Percentiles rank a stretch among this genome's conserved stretches.
Evolutionary conservation across 2,888 invertebrate species (phyloP).

Genomic region (Piscicola geometra): DNA sequence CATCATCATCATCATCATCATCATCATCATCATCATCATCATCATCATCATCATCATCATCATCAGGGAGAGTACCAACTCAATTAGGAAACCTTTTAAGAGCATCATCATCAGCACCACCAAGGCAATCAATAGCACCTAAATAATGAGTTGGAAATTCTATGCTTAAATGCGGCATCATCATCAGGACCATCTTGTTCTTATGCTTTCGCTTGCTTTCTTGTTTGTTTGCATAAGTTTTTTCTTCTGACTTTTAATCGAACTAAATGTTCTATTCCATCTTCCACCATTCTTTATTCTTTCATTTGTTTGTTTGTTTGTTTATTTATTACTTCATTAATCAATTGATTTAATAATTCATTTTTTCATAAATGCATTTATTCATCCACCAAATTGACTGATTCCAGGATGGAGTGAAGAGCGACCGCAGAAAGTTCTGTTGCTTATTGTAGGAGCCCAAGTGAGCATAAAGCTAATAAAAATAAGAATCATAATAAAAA

Average conservation of each 20-base stretch:
- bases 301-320: neutral
- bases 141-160: no score
- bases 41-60: constrained; percentile 26
- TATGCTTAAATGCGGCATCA: no score
- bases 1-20: constrained; percentile 19
- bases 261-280: neutral
- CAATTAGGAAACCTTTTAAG: no score
- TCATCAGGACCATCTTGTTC: no score
- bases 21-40: constrained; percentile 29
- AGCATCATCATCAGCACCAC: no score
- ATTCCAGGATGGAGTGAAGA: neutral
- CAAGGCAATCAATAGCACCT: no score
- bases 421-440: neutral
- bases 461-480: neutral
- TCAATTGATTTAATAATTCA: neutral
- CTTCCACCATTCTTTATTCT: neutral
- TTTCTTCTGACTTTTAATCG: no score
- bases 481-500: neutral
- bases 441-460: constrained; percentile 6
- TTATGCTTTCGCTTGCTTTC: no score
- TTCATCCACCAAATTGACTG: neutral
- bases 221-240: no score
- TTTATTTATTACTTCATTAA: neutral
- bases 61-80: no score
- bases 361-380: neutral